Conservation (phyloP, 2,113 vertebrate species). For the Helogale parvula region DNA sequence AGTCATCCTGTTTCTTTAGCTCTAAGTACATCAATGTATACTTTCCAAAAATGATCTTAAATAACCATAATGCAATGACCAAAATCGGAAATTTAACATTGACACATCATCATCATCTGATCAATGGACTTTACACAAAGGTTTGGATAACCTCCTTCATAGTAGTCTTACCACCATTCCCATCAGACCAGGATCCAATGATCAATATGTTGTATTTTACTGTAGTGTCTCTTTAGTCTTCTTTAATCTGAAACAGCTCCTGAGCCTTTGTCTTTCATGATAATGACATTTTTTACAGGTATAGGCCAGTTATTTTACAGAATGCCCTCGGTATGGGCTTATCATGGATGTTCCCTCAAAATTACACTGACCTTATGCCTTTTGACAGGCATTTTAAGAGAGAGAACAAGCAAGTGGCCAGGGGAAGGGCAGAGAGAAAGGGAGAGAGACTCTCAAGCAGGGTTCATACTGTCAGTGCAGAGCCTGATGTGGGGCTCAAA, state of each 20-base stretch:
- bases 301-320: background rate
- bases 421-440: too few species aligned
- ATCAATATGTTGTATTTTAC: background rate
- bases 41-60: constrained; percentile 10
- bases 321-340: background rate
- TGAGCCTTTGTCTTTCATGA: background rate
- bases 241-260: background rate
- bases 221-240: background rate
- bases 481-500: too few species aligned
- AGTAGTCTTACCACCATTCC: background rate
- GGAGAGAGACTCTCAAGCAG: too few species aligned
- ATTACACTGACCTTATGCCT: background rate
- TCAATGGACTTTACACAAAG: background rate
- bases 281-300: background rate
- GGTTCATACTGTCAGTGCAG: too few species aligned
- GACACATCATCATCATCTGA: background rate
- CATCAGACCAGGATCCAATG: background rate
- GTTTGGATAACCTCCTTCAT: background rate
- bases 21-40: background rate
- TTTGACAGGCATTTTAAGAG: background rate
- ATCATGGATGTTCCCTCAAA: background rate
- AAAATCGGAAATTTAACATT: background rate
- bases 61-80: background rate
- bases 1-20: background rate
- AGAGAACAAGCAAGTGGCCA: too few species aligned